Evolutionary conservation across 1,140 invertebrate genomes (phyloP).

Genomic region (Acromyrmex echinatior): DNA sequence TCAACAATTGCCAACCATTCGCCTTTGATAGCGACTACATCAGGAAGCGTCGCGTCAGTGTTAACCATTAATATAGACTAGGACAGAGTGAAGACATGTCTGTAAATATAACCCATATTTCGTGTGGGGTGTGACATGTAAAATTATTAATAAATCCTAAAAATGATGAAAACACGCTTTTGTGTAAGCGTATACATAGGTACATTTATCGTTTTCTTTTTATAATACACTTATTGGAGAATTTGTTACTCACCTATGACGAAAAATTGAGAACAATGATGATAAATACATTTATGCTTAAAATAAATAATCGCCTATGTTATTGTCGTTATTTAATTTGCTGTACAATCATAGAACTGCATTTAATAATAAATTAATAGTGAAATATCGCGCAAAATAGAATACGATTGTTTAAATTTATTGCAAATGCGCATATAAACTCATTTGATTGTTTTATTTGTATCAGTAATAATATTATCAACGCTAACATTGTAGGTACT

Average conservation of each 20-base stretch:
- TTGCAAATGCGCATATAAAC: constrained; percentile 64
- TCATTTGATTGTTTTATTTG: constrained; percentile 77
- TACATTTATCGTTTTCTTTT: constrained; percentile 63
- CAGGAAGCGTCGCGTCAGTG: constrained; percentile 57
- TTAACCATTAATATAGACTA: constrained; percentile 55
- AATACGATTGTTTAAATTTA: constrained; percentile 8
- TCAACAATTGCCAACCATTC: constrained; percentile 58
- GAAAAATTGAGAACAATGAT: constrained; percentile 49
- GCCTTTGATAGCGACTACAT: constrained; percentile 42
- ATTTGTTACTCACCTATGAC: constrained; percentile 65
- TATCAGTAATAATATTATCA: constrained; percentile 74
- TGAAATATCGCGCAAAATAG: neutral
- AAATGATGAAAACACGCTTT: constrained; percentile 71
- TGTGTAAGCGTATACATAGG: constrained; percentile 59
- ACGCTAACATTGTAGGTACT: constrained; percentile 69
- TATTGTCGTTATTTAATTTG: constrained; percentile 48
- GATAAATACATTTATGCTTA: constrained; percentile 60
- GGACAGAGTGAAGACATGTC: constrained; percentile 70
- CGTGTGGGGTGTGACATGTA: constrained; percentile 76
- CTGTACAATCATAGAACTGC: constrained; percentile 23
- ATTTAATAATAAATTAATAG: constrained; percentile 8
- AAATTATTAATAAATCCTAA: constrained; percentile 82
- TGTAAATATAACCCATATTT: constrained; percentile 76
- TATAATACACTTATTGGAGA: constrained; percentile 69
- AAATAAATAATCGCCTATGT: constrained; percentile 34